Conservation (phyloP, 2,888 invertebrate genomes). For the Drosophila parthenogenetica region DNA sequence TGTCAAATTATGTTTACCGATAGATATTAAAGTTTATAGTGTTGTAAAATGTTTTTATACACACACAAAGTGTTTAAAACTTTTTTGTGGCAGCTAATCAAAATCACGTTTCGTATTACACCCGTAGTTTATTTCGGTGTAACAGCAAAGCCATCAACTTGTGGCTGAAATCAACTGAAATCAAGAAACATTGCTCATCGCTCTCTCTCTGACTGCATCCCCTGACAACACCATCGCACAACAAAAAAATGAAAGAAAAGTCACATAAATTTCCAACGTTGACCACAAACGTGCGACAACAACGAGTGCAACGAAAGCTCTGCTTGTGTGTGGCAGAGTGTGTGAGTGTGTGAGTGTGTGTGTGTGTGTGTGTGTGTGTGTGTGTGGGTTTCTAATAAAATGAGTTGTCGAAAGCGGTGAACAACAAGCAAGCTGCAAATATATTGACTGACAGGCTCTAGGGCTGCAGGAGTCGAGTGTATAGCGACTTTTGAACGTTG, state of each 20-base stretch:
- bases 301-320: conserved; percentile 41
- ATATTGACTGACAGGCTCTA: conserved; percentile 72
- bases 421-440: conserved; percentile 66
- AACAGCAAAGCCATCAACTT: conserved; percentile 26
- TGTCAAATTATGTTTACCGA: neutral
- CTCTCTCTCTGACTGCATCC: conserved; percentile 14
- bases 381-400: conserved; percentile 67
- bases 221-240: neutral
- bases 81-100: conserved; percentile 20
- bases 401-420: conserved; percentile 76
- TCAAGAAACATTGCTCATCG: conserved; percentile 68
- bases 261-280: conserved; percentile 70
- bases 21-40: neutral
- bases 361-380: conserved; percentile 29
- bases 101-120: conserved; percentile 30
- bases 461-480: conserved; percentile 24
- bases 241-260: conserved; percentile 44
- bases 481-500: conserved; percentile 71
- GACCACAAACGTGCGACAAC: conserved; percentile 73
- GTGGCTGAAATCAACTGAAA: conserved; percentile 40
- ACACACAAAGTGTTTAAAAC: neutral
- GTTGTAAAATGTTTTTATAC: neutral
- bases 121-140: conserved; percentile 15
- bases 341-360: neutral
- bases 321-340: neutral